Conservation (phyloP, 1,140 invertebrate species). For the Acyrthosiphon pisum region DNA sequence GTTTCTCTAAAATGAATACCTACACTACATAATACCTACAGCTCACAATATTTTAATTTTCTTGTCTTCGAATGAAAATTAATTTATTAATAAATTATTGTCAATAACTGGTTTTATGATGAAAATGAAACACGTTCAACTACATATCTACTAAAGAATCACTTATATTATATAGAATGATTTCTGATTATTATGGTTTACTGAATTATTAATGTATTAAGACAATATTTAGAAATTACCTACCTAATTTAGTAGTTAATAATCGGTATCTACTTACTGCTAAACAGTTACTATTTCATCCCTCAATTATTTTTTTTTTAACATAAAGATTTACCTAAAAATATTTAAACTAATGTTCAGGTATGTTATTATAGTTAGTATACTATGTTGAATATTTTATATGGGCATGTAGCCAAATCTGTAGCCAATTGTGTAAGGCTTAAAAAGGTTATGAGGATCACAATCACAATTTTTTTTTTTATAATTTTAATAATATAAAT, state of each 20-base stretch:
- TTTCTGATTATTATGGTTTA: not conserved
- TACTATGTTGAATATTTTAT: not conserved
- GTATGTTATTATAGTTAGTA: not conserved
- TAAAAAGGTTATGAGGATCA: constrained; percentile 1
- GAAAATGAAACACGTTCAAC: not conserved
- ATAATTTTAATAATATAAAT: not conserved
- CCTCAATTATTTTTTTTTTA: not conserved
- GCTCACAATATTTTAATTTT: not conserved
- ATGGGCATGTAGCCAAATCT: not conserved
- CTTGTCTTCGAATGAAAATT: not conserved
- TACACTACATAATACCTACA: not conserved
- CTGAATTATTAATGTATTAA: not conserved
- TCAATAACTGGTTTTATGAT: not conserved
- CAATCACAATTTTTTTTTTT: not conserved
- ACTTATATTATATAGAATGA: not conserved
- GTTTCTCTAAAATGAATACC: not conserved
- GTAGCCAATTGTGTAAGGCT: not conserved
- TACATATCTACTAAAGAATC: not conserved
- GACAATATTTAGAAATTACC: no score
- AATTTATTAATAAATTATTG: not conserved
- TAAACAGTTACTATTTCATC: no score
- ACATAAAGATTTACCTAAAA: not conserved
- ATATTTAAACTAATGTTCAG: not conserved
- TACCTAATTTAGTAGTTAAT: not conserved
- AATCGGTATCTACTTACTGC: not conserved